These are phyloP conservation scores for Scortum barcoo DNA, from an alignment of 2,113 vertebrate genomes.

Conservation along the genomic window DNA sequence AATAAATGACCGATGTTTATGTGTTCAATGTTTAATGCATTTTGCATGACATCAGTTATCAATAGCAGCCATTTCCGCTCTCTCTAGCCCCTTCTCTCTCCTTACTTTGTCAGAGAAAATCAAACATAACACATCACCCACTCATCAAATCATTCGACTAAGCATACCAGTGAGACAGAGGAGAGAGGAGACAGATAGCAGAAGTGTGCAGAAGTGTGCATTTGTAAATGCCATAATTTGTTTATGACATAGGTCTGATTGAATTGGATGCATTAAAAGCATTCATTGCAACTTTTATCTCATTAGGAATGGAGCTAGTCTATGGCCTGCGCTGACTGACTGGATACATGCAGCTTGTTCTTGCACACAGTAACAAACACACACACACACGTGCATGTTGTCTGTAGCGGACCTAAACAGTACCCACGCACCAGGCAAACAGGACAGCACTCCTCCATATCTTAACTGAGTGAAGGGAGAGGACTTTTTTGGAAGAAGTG, in stretches of 20 bases:
- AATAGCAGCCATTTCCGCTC: constrained; percentile 52
- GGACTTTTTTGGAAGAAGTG: constrained; percentile 7
- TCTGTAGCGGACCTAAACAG: background rate
- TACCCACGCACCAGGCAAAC: constrained; percentile 21
- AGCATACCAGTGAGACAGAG: constrained; percentile 58
- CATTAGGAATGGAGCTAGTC: constrained; percentile 13
- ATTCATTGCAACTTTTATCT: constrained; percentile 49
- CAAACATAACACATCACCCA: constrained; percentile 77
- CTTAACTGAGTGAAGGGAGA: constrained; percentile 17
- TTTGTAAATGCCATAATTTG: constrained; percentile 64
- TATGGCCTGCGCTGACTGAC: constrained; percentile 5
- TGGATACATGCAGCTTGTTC: constrained; percentile 29
- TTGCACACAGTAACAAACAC: constrained; percentile 11
- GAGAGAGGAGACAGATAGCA: constrained; percentile 45
- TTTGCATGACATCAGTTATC: constrained; percentile 33
- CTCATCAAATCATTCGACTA: constrained; percentile 73
- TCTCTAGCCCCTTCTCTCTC: constrained; percentile 40
- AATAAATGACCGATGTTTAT: constrained; percentile 27
- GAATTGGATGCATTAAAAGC: constrained; percentile 38
- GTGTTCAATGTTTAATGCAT: constrained; percentile 12
- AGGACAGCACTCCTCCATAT: background rate
- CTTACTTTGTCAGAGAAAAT: constrained; percentile 71
- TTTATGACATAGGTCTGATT: constrained; percentile 56
- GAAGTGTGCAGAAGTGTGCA: no score
- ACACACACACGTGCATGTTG: background rate